phyloP scores from a whole-genome alignment of 2,113 vertebrate species.

The Mesembrinibis cayennensis region DNA sequence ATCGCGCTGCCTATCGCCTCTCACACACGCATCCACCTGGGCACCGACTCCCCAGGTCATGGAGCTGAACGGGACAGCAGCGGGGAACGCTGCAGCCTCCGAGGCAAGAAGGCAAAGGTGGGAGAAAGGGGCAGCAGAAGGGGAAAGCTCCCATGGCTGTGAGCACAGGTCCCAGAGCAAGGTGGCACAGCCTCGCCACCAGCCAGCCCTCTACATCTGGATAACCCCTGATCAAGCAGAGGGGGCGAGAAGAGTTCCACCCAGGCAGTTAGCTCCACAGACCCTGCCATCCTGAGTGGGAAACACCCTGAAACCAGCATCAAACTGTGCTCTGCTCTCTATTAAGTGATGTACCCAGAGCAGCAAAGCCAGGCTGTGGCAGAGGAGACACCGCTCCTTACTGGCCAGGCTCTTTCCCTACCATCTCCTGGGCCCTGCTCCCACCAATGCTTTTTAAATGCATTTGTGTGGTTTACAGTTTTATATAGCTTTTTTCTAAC shows the following conservation, averaged over 20 bases:
- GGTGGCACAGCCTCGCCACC: background rate
- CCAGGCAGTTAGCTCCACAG: background rate
- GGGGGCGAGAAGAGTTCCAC: background rate
- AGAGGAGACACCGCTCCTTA: background rate
- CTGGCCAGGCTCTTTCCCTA: background rate
- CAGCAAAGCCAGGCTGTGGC: background rate
- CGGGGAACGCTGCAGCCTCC: background rate
- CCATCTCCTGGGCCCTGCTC: background rate
- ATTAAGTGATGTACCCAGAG: background rate
- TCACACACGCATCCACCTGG: background rate
- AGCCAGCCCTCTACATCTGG: background rate
- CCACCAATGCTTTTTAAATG: accelerated
- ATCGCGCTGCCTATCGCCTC: background rate
- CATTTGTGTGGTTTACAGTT: background rate
- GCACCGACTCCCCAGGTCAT: background rate
- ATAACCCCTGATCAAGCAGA: no score
- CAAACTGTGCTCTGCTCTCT: background rate
- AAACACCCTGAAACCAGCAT: background rate
- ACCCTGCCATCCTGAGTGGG: background rate
- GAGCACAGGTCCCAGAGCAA: background rate
- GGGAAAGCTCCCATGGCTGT: accelerated
- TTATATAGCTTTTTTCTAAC: background rate
- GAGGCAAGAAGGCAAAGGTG: no score
- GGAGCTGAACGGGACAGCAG: background rate
- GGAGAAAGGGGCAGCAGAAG: background rate